Percentiles rank a stretch among this genome's conserved stretches.
Conservation (phyloP, 1,140 invertebrate species). For the Pseudoatta argentina region DNA sequence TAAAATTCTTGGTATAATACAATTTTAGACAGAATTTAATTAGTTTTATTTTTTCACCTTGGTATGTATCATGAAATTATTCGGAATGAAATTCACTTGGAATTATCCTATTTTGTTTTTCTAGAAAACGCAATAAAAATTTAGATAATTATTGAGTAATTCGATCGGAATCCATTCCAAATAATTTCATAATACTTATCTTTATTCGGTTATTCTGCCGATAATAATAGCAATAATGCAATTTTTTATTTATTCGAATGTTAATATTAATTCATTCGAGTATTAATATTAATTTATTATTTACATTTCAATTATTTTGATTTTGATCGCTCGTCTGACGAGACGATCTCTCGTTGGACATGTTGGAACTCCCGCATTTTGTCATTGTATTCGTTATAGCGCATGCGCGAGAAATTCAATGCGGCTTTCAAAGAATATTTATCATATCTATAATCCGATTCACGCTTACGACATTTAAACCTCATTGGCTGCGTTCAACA, state of each 20-base stretch:
- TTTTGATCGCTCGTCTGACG: no score
- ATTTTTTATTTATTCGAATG: background rate
- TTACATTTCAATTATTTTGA: background rate
- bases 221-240: background rate
- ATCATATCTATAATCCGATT: background rate
- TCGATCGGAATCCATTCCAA: no score
- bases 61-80: no score
- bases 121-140: no score
- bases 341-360: background rate
- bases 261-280: background rate
- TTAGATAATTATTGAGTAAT: no score
- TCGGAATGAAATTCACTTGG: no score
- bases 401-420: background rate
- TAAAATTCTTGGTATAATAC: slow-evolving; percentile 35
- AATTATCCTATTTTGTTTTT: no score
- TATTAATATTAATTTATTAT: slow-evolving; percentile 14
- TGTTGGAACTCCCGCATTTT: background rate
- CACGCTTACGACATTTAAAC: no score
- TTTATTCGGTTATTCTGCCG: no score
- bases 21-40: slow-evolving; percentile 21
- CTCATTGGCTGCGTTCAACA: no score
- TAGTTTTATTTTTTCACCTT: slow-evolving; percentile 29
- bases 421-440: background rate
- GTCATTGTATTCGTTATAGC: background rate
- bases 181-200: no score